phyloP scores from a whole-genome alignment of 30 jellyfish, hydroid and myxozoan genomes.

The Pelagia noctiluca region DNA sequence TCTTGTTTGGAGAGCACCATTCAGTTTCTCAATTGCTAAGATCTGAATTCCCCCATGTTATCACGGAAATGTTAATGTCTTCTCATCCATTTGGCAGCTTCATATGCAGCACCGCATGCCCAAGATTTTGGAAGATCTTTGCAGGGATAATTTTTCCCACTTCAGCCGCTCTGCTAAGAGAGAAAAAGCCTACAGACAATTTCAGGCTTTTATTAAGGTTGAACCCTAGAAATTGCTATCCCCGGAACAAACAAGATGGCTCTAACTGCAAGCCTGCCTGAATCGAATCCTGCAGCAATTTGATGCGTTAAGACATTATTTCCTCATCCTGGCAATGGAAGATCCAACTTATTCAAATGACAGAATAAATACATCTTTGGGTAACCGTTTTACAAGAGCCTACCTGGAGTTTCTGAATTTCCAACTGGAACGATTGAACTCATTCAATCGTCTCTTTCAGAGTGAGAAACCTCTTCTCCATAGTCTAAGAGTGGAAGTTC shows the following conservation, averaged over 20 bases:
- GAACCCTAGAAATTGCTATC: constrained; percentile 61
- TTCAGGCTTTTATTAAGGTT: constrained; percentile 22
- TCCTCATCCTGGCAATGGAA: constrained; percentile 10
- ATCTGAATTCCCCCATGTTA: too few relatives aligned
- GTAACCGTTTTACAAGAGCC: too few relatives aligned
- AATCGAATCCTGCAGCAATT: constrained; percentile 42
- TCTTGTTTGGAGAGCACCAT: constrained; percentile 26
- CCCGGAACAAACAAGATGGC: constrained; percentile 60
- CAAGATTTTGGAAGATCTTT: constrained; percentile 41
- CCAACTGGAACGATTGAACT: constrained; percentile 56
- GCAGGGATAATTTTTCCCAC: constrained; percentile 52
- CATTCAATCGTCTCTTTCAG: constrained; percentile 55
- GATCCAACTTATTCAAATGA: constrained; percentile 43
- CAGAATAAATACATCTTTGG: constrained; percentile 6
- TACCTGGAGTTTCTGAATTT: too few relatives aligned
- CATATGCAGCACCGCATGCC: constrained; percentile 57
- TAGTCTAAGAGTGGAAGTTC: constrained; percentile 34
- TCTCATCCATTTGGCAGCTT: constrained; percentile 66
- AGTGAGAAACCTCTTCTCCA: constrained; percentile 57
- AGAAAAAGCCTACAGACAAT: constrained; percentile 25
- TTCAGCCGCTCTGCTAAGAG: constrained; percentile 52
- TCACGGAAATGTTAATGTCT: constrained; percentile 33
- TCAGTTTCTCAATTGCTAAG: neutral
- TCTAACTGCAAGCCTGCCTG: constrained; percentile 42
- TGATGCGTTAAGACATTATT: constrained; percentile 45